phyloP scores from a whole-genome alignment of 2,888 invertebrate species.

The Perizoma affinitatum region DNA sequence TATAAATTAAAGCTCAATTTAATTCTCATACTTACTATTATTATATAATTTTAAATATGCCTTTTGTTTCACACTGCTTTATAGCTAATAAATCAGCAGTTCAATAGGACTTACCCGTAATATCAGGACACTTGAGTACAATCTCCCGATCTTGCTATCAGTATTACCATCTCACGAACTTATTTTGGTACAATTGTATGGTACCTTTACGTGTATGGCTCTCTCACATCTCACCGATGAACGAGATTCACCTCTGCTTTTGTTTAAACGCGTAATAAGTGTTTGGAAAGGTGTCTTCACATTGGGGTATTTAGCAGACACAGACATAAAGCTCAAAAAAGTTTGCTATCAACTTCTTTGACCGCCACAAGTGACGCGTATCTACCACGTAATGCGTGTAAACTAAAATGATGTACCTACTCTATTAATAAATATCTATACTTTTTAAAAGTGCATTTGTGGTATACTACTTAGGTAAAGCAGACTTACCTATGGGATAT shows the following conservation, averaged over 20 bases:
- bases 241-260: slow-evolving; percentile 42
- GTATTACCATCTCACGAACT: slow-evolving; percentile 31
- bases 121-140: slow-evolving; percentile 22
- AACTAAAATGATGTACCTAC: too few species aligned
- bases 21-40: too few species aligned
- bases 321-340: too few species aligned
- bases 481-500: too few species aligned
- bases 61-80: slow-evolving; percentile 12
- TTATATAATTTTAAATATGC: not conserved
- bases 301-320: not conserved
- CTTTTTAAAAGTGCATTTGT: too few species aligned
- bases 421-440: too few species aligned
- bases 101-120: slow-evolving; percentile 28
- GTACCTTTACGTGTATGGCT: too few species aligned
- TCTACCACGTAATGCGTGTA: too few species aligned
- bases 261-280: slow-evolving; percentile 44
- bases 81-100: slow-evolving; percentile 23
- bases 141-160: slow-evolving; percentile 31
- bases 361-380: too few species aligned
- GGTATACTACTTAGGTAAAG: too few species aligned
- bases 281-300: slow-evolving; percentile 30
- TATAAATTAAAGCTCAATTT: too few species aligned
- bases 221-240: slow-evolving; percentile 19
- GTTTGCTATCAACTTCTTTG: too few species aligned
- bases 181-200: slow-evolving; percentile 1